Base-by-base conservation (phyloP, 92 coral and sea anemone genomes). In the Phymanthus crucifer region DNA sequence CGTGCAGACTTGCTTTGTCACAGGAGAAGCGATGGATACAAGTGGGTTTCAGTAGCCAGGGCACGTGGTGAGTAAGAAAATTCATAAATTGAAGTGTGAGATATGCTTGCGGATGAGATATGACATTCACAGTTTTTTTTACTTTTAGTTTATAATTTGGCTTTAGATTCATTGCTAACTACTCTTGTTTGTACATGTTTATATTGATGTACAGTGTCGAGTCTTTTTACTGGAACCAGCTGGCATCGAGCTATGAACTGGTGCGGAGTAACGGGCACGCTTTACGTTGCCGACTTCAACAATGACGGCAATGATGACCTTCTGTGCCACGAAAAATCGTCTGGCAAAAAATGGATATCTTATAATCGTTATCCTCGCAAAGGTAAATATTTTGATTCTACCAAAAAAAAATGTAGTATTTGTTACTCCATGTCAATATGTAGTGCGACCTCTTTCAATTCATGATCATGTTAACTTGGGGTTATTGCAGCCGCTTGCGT, bases 41-140 rank as follows among this genome's bases (percentile, higher is more conserved):
- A 72, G 11, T 72, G 77, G 77, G 47, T 72, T 7, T 18, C 36
- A 0, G 1, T 33, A 4, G 77, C 77, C 18, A 58, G 3, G 0
- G 45, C 94, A 17, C 79, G 90, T 3, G 90, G 97, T 73, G 71
- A 68, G 67, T 52, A 3, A 0, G 34, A 61, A 14, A 52, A 10
- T 52, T 52, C n/a, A n/a, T n/a, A n/a, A n/a, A n/a, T n/a, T n/a
- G n/a, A n/a, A n/a, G n/a, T n/a, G n/a, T n/a, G n/a, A n/a, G n/a
- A n/a, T n/a, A n/a, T n/a, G n/a, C n/a, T n/a, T n/a, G n/a, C n/a
- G n/a, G n/a, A n/a, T n/a, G n/a, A n/a, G n/a, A n/a, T n/a, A n/a
- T n/a, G n/a, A n/a, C n/a, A n/a, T n/a, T n/a, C n/a, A n/a, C n/a
- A n/a, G n/a, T n/a, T n/a, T n/a, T n/a, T n/a, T n/a, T n/a, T n/a